phyloP scores from a whole-genome alignment of 2,888 invertebrate species.

The Lymantria dispar region DNA sequence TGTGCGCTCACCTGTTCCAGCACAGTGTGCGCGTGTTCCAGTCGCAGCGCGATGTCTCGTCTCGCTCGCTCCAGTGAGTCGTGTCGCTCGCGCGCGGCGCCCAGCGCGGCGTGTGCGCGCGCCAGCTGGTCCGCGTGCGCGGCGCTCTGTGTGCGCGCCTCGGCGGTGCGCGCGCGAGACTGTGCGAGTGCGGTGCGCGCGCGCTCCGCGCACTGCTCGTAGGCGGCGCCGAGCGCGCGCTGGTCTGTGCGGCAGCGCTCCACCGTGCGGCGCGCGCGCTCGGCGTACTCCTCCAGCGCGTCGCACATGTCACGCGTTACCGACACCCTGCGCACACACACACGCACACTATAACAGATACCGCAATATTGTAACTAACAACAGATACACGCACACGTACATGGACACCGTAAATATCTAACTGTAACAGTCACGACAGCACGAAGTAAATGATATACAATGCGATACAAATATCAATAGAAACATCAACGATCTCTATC shows the following conservation, averaged over 20 bases:
- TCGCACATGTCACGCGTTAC: constrained; percentile 59
- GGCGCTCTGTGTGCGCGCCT: constrained; percentile 9
- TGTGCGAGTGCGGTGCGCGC: constrained; percentile 5
- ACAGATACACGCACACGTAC: too few relatives aligned
- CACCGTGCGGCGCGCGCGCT: constrained; percentile 50
- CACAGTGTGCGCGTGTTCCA: constrained; percentile 35
- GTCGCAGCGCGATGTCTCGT: constrained; percentile 10
- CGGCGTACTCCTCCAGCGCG: constrained; percentile 52
- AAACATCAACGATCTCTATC: too few relatives aligned
- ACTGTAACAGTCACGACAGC: too few relatives aligned
- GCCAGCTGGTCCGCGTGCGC: constrained; percentile 40
- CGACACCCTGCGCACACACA: constrained; percentile 31
- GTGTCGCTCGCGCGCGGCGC: constrained; percentile 23
- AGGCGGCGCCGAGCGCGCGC: constrained; percentile 48
- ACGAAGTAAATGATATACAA: too few relatives aligned
- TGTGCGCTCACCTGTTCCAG: constrained; percentile 12
- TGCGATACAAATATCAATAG: too few relatives aligned
- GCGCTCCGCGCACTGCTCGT: constrained; percentile 26
- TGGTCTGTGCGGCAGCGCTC: constrained; percentile 54
- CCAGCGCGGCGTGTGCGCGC: constrained; percentile 23
- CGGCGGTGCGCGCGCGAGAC: background rate
- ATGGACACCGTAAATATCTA: too few relatives aligned
- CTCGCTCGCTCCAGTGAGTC: constrained; percentile 23
- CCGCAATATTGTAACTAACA: too few relatives aligned
- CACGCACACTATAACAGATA: background rate